phyloP scores from a whole-genome alignment of 2,797 vertebrate species.

The Darevskia mixta region DNA sequence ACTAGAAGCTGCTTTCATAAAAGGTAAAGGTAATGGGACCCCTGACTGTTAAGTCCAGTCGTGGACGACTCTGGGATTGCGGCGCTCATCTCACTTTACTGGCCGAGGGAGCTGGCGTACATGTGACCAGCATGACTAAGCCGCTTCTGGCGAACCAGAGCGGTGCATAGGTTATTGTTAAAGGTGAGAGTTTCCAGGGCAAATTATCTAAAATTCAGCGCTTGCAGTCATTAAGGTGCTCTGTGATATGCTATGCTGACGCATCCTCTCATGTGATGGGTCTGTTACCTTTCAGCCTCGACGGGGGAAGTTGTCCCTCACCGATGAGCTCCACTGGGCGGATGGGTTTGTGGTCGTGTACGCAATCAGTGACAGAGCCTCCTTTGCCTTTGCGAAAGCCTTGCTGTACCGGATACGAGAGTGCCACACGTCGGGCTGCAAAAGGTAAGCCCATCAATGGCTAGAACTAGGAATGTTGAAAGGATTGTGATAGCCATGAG shows the following conservation, averaged over 20 bases:
- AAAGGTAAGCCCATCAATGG: constrained; percentile 78
- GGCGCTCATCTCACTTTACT: no score
- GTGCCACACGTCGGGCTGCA: constrained; percentile 76
- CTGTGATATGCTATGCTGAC: no score
- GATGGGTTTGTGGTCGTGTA: constrained; percentile 90
- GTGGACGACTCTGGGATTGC: no score
- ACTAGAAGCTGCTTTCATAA: no score
- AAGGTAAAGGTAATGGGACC: no score
- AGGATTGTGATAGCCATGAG: no score
- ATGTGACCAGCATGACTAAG: no score
- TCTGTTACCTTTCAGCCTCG: constrained; percentile 73
- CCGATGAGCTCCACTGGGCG: constrained; percentile 86
- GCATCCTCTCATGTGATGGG: neutral
- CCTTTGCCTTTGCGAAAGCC: constrained; percentile 86
- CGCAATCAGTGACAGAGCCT: constrained; percentile 88
- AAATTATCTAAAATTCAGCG: neutral
- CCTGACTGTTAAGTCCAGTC: no score
- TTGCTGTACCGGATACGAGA: constrained; percentile 86
- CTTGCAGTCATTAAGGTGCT: no score
- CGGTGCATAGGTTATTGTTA: neutral
- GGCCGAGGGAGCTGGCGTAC: no score
- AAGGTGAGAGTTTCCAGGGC: neutral
- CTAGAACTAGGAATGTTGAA: neutral
- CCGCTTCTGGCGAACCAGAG: no score
- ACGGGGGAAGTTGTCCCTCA: constrained; percentile 79